These are phyloP conservation scores for Neolamprologus tretocephalus DNA, from an alignment of 2,113 vertebrate genomes.

Conservation along the genomic window DNA sequence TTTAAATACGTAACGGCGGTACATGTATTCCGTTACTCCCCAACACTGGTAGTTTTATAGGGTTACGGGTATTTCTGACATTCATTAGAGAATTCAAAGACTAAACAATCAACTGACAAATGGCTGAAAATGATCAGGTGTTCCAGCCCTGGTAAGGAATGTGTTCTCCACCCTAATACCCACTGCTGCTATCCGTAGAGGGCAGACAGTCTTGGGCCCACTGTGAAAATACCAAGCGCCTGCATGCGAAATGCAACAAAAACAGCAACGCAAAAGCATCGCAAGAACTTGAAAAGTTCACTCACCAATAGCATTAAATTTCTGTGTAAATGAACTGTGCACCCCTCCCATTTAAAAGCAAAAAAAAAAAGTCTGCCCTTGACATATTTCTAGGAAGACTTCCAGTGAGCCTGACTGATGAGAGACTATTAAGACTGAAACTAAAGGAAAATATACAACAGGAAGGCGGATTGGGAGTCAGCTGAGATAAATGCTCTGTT, in stretches of 20 bases:
- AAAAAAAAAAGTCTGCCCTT: slow-evolving; percentile 15
- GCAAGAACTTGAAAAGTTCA: not conserved
- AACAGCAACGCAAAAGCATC: slow-evolving; percentile 20
- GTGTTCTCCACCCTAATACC: slow-evolving; percentile 15
- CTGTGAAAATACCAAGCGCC: slow-evolving; percentile 27
- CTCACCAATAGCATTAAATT: slow-evolving; percentile 39
- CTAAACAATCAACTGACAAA: not conserved
- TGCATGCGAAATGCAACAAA: slow-evolving; percentile 39
- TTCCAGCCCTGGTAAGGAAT: slow-evolving; percentile 17
- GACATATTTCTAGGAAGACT: slow-evolving; percentile 38
- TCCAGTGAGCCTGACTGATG: slow-evolving; percentile 38
- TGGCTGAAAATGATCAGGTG: not conserved
- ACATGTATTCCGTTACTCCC: no score
- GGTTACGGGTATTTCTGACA: not conserved
- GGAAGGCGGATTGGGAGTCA: not conserved
- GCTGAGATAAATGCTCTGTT: not conserved
- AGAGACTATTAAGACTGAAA: slow-evolving; percentile 16
- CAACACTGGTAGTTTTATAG: not conserved
- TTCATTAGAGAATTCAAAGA: not conserved
- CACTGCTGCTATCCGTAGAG: not conserved
- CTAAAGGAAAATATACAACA: slow-evolving; percentile 45
- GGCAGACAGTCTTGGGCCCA: slow-evolving; percentile 7
- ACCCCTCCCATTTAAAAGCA: slow-evolving; percentile 19
- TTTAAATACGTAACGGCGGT: no score
- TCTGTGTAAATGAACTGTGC: slow-evolving; percentile 35